Evolutionary conservation across 2,888 invertebrate species (phyloP).

Genomic region (Poecilobothrus nobilitatus): DNA sequence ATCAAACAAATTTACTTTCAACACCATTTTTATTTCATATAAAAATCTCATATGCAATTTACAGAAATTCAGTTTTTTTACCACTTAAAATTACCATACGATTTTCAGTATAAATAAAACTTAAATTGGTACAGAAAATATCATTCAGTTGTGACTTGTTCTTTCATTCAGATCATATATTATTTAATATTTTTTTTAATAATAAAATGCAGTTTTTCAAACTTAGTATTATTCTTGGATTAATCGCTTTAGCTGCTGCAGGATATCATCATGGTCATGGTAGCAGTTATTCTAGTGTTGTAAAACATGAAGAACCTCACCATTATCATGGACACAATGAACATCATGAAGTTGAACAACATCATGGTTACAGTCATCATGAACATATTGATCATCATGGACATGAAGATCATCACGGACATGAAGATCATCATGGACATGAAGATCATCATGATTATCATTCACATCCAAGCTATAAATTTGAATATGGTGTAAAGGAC

Average conservation of each 20-base stretch:
- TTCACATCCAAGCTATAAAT: constrained; percentile 42
- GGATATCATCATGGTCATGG: constrained; percentile 6
- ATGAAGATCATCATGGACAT: constrained; percentile 38
- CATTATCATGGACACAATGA: neutral
- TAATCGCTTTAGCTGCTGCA: neutral
- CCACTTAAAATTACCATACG: no score
- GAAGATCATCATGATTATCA: constrained; percentile 41
- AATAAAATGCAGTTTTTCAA: neutral
- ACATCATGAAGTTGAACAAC: neutral
- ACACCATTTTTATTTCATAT: no score
- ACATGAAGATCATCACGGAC: no score
- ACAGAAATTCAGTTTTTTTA: no score
- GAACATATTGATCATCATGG: constrained; percentile 32
- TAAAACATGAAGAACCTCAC: constrained; percentile 12
- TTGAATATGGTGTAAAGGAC: no score
- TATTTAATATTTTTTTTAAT: no score
- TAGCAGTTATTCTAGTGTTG: constrained; percentile 9
- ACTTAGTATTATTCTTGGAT: neutral
- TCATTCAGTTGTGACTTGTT: no score
- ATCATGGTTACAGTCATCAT: constrained; percentile 29
- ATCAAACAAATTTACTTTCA: no score
- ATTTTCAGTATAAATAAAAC: no score
- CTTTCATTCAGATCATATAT: no score
- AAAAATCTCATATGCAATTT: no score
- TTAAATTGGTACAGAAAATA: no score